Base-by-base conservation (phyloP, 1,140 invertebrate species). In the Pristionchus pacificus region DNA sequence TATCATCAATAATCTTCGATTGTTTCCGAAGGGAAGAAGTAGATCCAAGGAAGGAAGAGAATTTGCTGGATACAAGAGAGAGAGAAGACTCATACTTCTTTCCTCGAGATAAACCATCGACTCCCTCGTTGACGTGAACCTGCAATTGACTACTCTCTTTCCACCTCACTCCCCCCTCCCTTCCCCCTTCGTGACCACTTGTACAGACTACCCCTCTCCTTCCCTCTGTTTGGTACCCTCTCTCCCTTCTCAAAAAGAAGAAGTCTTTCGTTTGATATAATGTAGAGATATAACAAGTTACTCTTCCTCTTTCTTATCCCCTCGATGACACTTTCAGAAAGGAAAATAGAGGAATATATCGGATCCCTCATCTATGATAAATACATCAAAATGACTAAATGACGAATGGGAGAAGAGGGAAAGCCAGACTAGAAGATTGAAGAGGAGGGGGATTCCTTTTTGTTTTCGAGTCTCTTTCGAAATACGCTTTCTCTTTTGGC, bases 51-150 rank as follows among this genome's bases (percentile, higher is more conserved):
- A 73, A 25, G 0, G 66, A 68, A 32, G 60, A 60, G 2, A 73
- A 38, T 65, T 68, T 68, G 15, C 55, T 61, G 25, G 68, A 72
- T 25, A 71, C 55, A 19, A 73, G 27, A 1, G 74, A 75, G n/a
- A 72, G 58, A 19, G 74, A 75, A 1, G 65, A 30, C 1, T 33
- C 68, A 6, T 32, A 19, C 0, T 60, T 60, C 3, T 71, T 65
- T 58, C 74, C 68, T 6, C 70, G 33, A 6, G 33, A 72, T 6
- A 61, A 86, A 79, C 90, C 90, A 74, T 90, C 90, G 0, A 91
- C 78, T 1, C 90, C 90, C 14, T 89, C 85, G 81, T 91, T 90
- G 28, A 91, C 87, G 0, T 89, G 88, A 24, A 91, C 87, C 0
- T 87, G 69, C 57, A 76, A 32, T 19, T 76, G 38, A 25, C 28